Conservation (phyloP, 2,797 vertebrate species). For the Rallus crepitans region DNA sequence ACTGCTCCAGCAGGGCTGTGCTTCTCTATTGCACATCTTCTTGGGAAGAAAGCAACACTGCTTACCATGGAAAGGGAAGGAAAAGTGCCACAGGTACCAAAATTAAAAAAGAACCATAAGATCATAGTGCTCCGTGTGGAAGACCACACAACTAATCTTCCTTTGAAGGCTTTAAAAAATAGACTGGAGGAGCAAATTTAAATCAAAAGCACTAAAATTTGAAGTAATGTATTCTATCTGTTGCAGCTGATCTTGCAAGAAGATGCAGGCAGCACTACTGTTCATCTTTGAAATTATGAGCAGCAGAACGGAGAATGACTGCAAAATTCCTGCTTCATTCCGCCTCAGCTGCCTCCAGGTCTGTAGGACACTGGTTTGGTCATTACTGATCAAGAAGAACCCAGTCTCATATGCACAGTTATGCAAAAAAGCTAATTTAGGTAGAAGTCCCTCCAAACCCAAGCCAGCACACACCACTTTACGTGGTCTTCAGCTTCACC, state of each 20-base stretch:
- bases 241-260: not conserved
- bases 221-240: not conserved
- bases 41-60: not conserved
- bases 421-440: not conserved
- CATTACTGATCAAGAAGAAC: not conserved
- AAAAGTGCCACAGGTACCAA: not conserved
- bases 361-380: not conserved
- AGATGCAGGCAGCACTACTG: not conserved
- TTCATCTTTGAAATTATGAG: not conserved
- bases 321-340: not conserved
- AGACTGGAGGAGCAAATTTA: not conserved
- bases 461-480: not conserved
- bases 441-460: not conserved
- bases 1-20: not conserved
- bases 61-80: not conserved
- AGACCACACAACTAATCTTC: not conserved
- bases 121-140: not conserved
- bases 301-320: not conserved
- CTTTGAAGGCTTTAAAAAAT: not conserved
- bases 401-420: not conserved
- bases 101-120: not conserved
- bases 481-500: not conserved
- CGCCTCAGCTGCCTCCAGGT: not conserved
- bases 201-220: not conserved
- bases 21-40: not conserved